Evolutionary conservation across 2,113 vertebrate species (phyloP).

Genomic region (Datnioides undecimradiatus): DNA sequence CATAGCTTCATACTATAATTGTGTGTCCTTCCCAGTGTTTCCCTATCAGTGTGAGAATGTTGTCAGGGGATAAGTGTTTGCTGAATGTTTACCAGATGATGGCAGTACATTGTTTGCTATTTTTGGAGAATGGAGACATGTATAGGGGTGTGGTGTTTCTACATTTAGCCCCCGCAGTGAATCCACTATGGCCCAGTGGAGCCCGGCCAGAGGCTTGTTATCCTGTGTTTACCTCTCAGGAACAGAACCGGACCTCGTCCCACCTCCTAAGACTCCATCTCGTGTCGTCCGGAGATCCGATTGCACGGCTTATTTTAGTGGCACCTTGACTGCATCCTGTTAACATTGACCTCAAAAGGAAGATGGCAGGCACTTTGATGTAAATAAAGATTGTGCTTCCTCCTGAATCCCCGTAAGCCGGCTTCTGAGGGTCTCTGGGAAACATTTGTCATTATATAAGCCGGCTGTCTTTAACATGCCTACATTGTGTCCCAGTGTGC

Average conservation of each 20-base stretch:
- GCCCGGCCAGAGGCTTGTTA: conserved; percentile 60
- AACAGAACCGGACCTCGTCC: conserved; percentile 71
- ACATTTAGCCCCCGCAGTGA: conserved; percentile 75
- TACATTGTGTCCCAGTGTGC: conserved; percentile 29
- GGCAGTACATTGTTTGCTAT: conserved; percentile 81
- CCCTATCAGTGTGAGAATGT: conserved; percentile 72
- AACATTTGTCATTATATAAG: conserved; percentile 72
- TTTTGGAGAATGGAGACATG: conserved; percentile 70
- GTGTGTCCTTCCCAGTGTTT: conserved; percentile 74
- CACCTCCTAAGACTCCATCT: conserved; percentile 64
- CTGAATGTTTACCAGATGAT: conserved; percentile 81
- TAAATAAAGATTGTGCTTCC: conserved; percentile 77
- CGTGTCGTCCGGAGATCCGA: conserved; percentile 74
- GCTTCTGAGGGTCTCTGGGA: conserved; percentile 60
- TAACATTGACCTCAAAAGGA: conserved; percentile 70
- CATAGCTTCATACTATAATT: conserved; percentile 42
- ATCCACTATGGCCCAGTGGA: conserved; percentile 71
- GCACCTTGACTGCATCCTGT: conserved; percentile 79
- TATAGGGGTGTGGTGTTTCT: conserved; percentile 76
- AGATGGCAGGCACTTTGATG: conserved; percentile 77
- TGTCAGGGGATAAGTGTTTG: conserved; percentile 75
- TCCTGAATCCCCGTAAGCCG: conserved; percentile 70
- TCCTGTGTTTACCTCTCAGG: conserved; percentile 83
- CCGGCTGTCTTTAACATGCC: conserved; percentile 67
- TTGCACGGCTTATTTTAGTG: conserved; percentile 78